Percentiles rank a stretch among this genome's conserved stretches.
These are phyloP conservation scores for Drosophila helvetica DNA, from an alignment of 2,888 invertebrate genomes.

Conservation along the genomic window DNA sequence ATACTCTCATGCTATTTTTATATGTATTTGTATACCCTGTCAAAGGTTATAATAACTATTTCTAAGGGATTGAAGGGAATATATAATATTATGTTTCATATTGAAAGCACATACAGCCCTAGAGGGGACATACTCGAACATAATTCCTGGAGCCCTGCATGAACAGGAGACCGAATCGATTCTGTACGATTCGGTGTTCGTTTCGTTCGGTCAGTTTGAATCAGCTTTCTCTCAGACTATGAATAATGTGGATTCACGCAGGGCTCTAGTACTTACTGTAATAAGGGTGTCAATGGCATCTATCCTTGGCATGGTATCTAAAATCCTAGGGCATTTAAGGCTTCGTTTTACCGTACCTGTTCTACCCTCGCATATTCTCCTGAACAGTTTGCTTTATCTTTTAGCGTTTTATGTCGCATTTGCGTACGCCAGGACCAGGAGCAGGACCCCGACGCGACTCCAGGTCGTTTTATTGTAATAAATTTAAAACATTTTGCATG, in stretches of 20 bases:
- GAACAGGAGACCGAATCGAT: too few relatives aligned
- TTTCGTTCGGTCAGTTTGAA: too few relatives aligned
- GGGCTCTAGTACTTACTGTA: too few relatives aligned
- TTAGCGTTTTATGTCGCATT: conserved; percentile 77
- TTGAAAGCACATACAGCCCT: too few relatives aligned
- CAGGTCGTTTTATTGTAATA: conserved; percentile 76
- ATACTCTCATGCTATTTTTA: neutral
- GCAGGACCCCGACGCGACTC: conserved; percentile 29
- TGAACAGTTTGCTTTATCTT: conserved; percentile 65
- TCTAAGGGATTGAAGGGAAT: neutral
- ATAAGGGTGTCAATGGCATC: too few relatives aligned
- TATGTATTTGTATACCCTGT: neutral
- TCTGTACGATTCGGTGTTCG: too few relatives aligned
- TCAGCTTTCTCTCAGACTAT: too few relatives aligned
- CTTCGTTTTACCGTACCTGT: neutral
- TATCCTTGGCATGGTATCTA: too few relatives aligned
- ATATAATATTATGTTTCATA: too few relatives aligned
- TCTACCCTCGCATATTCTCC: conserved; percentile 2
- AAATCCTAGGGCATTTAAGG: neutral
- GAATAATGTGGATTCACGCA: too few relatives aligned
- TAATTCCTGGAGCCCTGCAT: too few relatives aligned
- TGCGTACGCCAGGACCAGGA: conserved; percentile 58
- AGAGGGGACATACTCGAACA: too few relatives aligned
- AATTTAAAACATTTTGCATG: conserved; percentile 78
- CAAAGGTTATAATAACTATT: neutral